A percentile compares a stretch with the other conserved stretches of the same genome.
phyloP scores from a whole-genome alignment of 2,888 invertebrate species.

The Belgica antarctica region DNA sequence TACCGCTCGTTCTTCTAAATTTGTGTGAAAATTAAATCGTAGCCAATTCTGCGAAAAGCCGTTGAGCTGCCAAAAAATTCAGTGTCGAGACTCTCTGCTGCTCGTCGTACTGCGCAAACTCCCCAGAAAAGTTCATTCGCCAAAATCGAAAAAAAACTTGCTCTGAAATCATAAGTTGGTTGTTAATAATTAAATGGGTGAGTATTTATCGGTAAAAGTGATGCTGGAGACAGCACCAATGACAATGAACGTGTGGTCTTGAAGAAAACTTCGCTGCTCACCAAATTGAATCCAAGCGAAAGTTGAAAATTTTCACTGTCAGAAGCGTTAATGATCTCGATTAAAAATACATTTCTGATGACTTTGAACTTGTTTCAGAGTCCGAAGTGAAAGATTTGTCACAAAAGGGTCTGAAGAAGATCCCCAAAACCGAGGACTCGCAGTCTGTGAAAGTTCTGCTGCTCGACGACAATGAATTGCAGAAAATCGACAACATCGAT shows the following conservation, averaged over 20 bases:
- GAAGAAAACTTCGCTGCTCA: background rate
- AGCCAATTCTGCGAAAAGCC: no score
- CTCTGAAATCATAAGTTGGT: background rate
- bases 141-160: background rate
- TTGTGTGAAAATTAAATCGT: no score
- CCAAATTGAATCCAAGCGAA: background rate
- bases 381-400: constrained; percentile 61
- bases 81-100: no score
- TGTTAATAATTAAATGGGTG: no score
- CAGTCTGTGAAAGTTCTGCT: constrained; percentile 68
- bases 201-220: background rate
- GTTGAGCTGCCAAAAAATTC: no score
- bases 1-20: no score
- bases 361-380: no score
- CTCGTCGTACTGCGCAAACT: constrained; percentile 24
- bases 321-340: background rate
- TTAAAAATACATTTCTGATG: no score
- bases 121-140: constrained; percentile 29
- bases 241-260: background rate
- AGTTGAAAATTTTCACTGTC: background rate
- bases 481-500: constrained; percentile 83
- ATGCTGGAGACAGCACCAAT: background rate
- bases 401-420: constrained; percentile 75
- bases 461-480: constrained; percentile 82
- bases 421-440: constrained; percentile 69